Percentiles rank a stretch among this genome's conserved stretches.
These are phyloP conservation scores for Hypomecis atomaria DNA, from an alignment of 2,888 invertebrate genomes.

Conservation along the genomic window DNA sequence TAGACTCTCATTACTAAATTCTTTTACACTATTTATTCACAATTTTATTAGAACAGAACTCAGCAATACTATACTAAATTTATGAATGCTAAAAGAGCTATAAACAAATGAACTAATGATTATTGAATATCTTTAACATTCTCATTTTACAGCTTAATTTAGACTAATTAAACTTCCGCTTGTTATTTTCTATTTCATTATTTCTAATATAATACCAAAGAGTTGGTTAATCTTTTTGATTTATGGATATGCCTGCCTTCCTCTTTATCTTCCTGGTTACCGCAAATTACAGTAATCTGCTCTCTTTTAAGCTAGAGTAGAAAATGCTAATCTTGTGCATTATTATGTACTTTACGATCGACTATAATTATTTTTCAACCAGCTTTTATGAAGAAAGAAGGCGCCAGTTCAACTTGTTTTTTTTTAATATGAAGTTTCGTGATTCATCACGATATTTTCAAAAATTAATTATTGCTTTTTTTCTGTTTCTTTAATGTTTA, in stretches of 20 bases:
- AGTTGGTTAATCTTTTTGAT: background rate
- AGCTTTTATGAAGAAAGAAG: no score
- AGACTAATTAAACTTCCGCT: constrained; percentile 10
- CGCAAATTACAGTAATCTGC: constrained; percentile 12
- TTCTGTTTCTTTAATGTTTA: no score
- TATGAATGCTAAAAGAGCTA: background rate
- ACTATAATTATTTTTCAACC: no score
- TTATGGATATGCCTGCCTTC: background rate
- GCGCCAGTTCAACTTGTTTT: no score
- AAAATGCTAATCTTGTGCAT: constrained; percentile 63
- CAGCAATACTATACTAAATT: no score
- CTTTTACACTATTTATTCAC: no score
- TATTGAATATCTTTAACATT: background rate
- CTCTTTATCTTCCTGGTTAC: background rate
- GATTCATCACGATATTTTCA: no score
- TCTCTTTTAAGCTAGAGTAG: constrained; percentile 51
- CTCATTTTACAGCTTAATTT: constrained; percentile 6
- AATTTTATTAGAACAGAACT: no score
- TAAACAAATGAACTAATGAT: background rate
- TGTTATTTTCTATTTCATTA: constrained; percentile 3
- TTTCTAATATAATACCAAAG: background rate
- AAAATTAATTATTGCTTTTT: no score
- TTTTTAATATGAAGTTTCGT: no score
- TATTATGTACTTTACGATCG: constrained; percentile 48
- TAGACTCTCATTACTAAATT: no score